Evolutionary conservation across 2,113 vertebrate genomes (phyloP).

Genomic region (Rattus rattus): DNA sequence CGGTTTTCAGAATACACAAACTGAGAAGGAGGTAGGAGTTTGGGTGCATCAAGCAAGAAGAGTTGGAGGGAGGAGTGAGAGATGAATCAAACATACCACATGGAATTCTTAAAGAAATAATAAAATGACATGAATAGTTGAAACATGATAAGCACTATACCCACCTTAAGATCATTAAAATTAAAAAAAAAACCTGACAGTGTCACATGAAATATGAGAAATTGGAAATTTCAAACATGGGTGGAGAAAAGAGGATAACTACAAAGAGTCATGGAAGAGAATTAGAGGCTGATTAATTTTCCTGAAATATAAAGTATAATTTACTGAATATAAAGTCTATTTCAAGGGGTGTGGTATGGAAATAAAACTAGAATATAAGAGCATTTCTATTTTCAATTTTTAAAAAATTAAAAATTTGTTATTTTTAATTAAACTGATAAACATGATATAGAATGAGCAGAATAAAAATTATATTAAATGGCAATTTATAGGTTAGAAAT

Average conservation of each 20-base stretch:
- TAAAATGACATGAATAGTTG: background rate
- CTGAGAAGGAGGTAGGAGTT: too few relatives aligned
- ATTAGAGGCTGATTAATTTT: background rate
- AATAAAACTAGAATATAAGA: background rate
- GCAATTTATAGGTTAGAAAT: slow-evolving; percentile 13
- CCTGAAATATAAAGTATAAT: background rate
- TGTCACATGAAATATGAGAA: background rate
- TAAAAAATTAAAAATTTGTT: background rate
- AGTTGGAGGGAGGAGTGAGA: background rate
- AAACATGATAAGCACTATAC: background rate
- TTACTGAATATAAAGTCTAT: background rate
- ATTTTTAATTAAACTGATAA: background rate
- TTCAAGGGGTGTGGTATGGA: background rate
- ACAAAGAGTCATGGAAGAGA: background rate
- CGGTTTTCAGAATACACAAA: background rate
- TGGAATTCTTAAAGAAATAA: background rate
- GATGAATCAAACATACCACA: background rate
- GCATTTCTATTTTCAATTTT: background rate
- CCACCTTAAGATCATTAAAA: slow-evolving; percentile 8
- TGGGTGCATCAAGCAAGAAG: background rate
- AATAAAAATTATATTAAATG: background rate
- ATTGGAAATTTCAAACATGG: background rate
- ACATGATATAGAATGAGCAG: background rate
- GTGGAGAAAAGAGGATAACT: background rate
- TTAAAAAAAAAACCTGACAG: background rate